Conservation (phyloP, 2,797 vertebrate genomes). For the Harpagifer antarcticus region DNA sequence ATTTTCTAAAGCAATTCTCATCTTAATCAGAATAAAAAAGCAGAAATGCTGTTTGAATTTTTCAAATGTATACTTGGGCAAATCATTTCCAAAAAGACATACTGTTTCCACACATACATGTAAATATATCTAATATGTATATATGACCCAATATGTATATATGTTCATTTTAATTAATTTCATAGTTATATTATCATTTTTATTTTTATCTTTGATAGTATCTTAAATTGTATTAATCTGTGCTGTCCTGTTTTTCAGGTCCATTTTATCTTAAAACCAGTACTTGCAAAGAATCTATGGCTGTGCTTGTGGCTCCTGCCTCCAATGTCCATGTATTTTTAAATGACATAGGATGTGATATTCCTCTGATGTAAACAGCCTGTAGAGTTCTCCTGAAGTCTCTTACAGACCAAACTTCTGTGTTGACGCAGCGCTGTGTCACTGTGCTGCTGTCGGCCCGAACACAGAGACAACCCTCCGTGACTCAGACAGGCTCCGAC, state of each 20-base stretch:
- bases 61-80: not conserved
- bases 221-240: no score
- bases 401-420: not conserved
- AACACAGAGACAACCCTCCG: slow-evolving; percentile 22
- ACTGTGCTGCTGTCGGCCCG: slow-evolving; percentile 18
- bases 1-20: no score
- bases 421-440: slow-evolving; percentile 1
- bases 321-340: no score
- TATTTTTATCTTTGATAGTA: no score
- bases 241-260: no score
- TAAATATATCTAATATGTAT: no score
- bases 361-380: not conserved
- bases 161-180: no score
- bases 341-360: not conserved
- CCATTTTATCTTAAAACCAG: not conserved
- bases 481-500: slow-evolving; percentile 44
- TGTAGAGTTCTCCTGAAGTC: not conserved
- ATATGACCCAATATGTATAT: no score
- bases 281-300: not conserved
- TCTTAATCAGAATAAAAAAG: not conserved
- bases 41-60: not conserved
- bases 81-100: not conserved
- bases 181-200: no score
- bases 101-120: no score
- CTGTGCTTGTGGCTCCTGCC: not conserved